Conservation (phyloP, 2,888 invertebrate genomes). For the Ornithoptera alexandrae region DNA sequence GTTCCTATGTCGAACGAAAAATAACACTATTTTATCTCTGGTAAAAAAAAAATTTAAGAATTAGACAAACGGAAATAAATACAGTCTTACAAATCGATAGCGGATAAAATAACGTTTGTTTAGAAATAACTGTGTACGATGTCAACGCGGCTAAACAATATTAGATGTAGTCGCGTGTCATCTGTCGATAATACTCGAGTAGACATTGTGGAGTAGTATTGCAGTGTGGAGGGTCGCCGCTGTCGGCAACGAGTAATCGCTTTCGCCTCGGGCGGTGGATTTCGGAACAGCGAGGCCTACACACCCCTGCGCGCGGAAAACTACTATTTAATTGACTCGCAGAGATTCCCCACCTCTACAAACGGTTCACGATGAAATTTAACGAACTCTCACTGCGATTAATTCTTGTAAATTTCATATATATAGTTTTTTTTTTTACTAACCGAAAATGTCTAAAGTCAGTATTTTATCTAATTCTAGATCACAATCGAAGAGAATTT, state of each 20-base stretch:
- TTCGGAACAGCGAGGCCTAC: conserved; percentile 34
- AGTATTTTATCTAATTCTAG: too few species aligned
- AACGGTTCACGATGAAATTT: not conserved
- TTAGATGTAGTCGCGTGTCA: conserved; percentile 51
- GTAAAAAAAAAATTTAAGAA: too few species aligned
- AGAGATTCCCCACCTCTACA: conserved; percentile 10
- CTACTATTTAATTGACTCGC: conserved; percentile 54
- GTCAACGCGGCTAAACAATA: conserved; percentile 49
- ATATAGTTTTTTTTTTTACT: too few species aligned
- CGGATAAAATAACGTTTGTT: conserved; percentile 25
- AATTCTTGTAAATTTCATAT: too few species aligned
- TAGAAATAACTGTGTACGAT: conserved; percentile 32
- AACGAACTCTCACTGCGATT: too few species aligned
- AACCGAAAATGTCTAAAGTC: too few species aligned
- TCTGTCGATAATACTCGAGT: conserved; percentile 54
- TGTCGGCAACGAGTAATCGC: conserved; percentile 49
- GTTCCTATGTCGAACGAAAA: too few species aligned
- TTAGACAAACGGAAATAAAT: too few species aligned
- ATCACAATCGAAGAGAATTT: too few species aligned
- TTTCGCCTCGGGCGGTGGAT: conserved; percentile 53
- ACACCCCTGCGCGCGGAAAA: conserved; percentile 43
- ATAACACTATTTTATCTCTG: too few species aligned
- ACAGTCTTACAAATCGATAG: conserved; percentile 15
- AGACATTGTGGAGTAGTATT: conserved; percentile 53
- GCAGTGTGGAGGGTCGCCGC: conserved; percentile 43